phyloP scores from a whole-genome alignment of 2,888 invertebrate genomes.

The Pammene aurita region DNA sequence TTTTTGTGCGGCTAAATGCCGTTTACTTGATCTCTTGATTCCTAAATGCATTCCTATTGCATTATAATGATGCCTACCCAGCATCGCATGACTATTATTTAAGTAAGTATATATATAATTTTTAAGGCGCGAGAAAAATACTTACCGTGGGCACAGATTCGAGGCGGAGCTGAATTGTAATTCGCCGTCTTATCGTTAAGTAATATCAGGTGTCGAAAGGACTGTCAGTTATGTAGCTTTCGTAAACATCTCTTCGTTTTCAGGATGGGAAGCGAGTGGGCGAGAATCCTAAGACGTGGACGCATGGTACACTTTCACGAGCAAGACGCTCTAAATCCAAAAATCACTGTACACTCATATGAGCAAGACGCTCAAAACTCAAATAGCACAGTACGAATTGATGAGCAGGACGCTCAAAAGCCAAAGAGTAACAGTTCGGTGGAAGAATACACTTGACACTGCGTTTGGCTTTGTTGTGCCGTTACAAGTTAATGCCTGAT shows the following conservation, averaged over 20 bases:
- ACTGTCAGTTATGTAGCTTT: slow-evolving; percentile 12
- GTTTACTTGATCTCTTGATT: too few species aligned
- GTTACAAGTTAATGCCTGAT: neutral
- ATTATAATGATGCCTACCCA: too few species aligned
- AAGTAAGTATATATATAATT: too few species aligned
- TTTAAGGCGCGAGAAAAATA: too few species aligned
- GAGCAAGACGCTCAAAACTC: neutral
- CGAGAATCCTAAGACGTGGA: neutral
- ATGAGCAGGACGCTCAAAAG: neutral
- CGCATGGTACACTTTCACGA: slow-evolving; percentile 5
- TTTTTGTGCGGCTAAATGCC: too few species aligned
- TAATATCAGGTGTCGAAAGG: neutral
- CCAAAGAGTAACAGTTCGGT: neutral
- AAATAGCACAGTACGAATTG: neutral
- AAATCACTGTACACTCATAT: neutral
- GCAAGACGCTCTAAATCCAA: neutral
- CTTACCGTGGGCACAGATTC: too few species aligned
- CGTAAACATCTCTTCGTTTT: slow-evolving; percentile 23
- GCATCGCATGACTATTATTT: too few species aligned
- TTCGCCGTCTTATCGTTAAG: too few species aligned
- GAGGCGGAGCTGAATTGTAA: too few species aligned
- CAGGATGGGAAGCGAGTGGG: slow-evolving; percentile 7
- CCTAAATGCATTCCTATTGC: too few species aligned
- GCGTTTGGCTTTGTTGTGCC: neutral
- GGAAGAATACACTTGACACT: neutral